These are phyloP conservation scores for Plodia interpunctella DNA, from an alignment of 1,140 invertebrate genomes.

Conservation along the genomic window DNA sequence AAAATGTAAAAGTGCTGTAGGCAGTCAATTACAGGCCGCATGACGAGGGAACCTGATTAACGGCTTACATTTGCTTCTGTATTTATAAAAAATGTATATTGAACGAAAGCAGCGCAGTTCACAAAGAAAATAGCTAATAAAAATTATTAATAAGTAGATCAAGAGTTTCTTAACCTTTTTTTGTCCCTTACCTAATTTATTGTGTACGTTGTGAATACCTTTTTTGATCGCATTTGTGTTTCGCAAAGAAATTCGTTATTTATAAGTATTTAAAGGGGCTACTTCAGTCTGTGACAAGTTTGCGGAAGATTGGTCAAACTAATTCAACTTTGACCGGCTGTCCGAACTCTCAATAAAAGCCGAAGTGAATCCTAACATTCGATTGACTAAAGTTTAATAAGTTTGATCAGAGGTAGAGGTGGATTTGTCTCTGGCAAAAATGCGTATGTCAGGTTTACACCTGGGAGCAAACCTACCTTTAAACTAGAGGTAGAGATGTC, in stretches of 20 bases:
- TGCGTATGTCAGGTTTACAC: no score
- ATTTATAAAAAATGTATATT: constrained; percentile 8
- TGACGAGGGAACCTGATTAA: constrained; percentile 15
- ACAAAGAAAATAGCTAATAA: not conserved
- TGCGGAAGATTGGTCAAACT: constrained; percentile 4
- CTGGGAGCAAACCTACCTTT: no score
- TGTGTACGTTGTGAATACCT: not conserved
- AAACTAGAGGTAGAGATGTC: no score
- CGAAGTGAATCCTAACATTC: constrained; percentile 4
- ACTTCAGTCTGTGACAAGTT: not conserved
- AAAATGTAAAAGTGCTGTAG: constrained; percentile 18
- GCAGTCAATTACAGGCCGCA: constrained; percentile 28
- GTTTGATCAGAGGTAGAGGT: not conserved
- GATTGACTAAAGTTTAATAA: constrained; percentile 7
- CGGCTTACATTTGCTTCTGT: constrained; percentile 6
- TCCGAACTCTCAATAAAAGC: not conserved
- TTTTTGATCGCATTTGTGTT: not conserved
- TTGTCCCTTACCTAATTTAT: not conserved
- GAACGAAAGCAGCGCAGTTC: not conserved
- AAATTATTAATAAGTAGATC: not conserved
- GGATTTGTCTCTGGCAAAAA: no score
- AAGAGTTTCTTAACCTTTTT: not conserved
- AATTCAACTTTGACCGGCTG: constrained; percentile 8
- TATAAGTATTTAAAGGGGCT: constrained; percentile 9
- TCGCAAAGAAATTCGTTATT: constrained; percentile 7